phyloP scores from a whole-genome alignment of 1,140 invertebrate species.

The Drosophila ananassae region DNA sequence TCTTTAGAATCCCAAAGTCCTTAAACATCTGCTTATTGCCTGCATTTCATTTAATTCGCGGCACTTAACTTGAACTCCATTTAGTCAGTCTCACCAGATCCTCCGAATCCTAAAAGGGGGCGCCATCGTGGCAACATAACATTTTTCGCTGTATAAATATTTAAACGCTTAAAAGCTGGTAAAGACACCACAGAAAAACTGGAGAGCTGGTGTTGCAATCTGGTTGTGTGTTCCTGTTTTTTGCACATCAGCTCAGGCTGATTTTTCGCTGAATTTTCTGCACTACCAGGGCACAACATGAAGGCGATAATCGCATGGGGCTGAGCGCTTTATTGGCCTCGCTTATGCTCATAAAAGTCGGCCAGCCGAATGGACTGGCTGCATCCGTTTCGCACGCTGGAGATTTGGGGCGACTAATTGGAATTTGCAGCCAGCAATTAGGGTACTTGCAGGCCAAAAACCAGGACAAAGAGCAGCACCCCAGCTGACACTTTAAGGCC shows the following conservation, averaged over 20 bases:
- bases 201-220: constrained; percentile 20
- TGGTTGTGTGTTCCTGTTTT: constrained; percentile 12
- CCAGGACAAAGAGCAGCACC: constrained; percentile 40
- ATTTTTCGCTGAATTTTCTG: constrained; percentile 19
- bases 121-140: constrained; percentile 61
- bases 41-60: constrained; percentile 59
- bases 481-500: constrained; percentile 65
- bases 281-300: constrained; percentile 16
- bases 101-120: constrained; percentile 14
- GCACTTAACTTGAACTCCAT: constrained; percentile 53
- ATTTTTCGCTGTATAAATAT: constrained; percentile 75
- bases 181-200: constrained; percentile 26
- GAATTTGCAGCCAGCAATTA: constrained; percentile 62
- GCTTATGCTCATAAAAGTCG: constrained; percentile 54
- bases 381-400: constrained; percentile 16
- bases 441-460: constrained; percentile 35
- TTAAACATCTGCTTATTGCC: background rate
- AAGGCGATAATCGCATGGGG: constrained; percentile 56
- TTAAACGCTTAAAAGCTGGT: constrained; percentile 72
- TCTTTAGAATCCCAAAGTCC: background rate
- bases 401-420: constrained; percentile 57
- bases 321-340: constrained; percentile 46
- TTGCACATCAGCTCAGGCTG: constrained; percentile 1
- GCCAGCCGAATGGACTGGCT: constrained; percentile 17
- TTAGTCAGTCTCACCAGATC: constrained; percentile 12